A percentile compares a stretch with the other conserved stretches of the same genome.
phyloP scores from a whole-genome alignment of 2,888 invertebrate species.

The Tuta absoluta region DNA sequence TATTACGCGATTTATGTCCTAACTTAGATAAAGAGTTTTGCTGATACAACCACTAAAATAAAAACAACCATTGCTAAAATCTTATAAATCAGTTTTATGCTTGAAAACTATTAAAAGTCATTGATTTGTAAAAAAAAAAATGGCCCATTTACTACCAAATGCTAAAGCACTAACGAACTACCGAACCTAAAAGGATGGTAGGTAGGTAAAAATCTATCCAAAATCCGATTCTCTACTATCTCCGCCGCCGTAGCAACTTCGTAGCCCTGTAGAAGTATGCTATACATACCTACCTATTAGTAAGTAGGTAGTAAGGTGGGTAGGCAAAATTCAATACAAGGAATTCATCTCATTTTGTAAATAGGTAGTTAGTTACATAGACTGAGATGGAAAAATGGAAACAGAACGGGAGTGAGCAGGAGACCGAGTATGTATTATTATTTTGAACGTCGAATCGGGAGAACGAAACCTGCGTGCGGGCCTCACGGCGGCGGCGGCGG shows the following conservation, averaged over 20 bases:
- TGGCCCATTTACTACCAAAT: too few relatives aligned
- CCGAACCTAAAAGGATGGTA: too few relatives aligned
- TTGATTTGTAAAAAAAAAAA: too few relatives aligned
- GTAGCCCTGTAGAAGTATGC: not conserved
- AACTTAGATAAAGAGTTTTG: too few relatives aligned
- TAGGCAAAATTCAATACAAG: slow-evolving; percentile 34
- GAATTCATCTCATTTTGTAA: slow-evolving; percentile 60
- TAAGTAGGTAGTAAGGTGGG: slow-evolving; percentile 11
- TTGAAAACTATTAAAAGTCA: too few relatives aligned
- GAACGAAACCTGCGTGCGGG: slow-evolving; percentile 78
- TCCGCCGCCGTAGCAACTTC: not conserved
- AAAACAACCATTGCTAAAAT: too few relatives aligned
- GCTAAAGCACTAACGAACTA: too few relatives aligned
- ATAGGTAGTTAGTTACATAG: slow-evolving; percentile 42
- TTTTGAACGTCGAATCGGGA: slow-evolving; percentile 72
- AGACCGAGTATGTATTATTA: slow-evolving; percentile 70
- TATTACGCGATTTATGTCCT: too few relatives aligned
- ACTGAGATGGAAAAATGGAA: slow-evolving; percentile 55
- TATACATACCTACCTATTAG: not conserved
- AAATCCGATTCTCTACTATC: not conserved
- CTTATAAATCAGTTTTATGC: too few relatives aligned
- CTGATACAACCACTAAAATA: too few relatives aligned
- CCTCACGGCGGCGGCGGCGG: slow-evolving; percentile 54
- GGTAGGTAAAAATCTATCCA: too few relatives aligned
- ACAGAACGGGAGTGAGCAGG: slow-evolving; percentile 62